Conservation (phyloP, 2,797 vertebrate genomes). For the Mormyrops attenuatus region DNA sequence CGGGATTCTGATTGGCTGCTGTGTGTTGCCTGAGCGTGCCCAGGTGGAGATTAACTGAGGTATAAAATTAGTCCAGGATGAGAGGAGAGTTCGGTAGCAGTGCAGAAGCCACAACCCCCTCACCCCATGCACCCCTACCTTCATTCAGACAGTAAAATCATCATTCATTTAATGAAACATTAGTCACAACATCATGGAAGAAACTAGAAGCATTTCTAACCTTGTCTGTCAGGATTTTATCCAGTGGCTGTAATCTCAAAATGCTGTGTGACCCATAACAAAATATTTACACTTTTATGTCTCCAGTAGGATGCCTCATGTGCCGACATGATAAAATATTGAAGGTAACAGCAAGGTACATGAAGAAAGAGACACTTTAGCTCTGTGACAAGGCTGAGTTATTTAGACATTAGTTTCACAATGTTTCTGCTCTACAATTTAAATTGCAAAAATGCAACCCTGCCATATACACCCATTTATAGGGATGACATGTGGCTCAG, state of each 20-base stretch:
- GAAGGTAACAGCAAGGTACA: neutral
- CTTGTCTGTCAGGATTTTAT: neutral
- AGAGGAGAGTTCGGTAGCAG: neutral
- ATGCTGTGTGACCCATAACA: neutral
- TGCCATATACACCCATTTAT: neutral
- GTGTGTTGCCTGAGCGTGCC: neutral
- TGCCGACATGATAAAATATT: neutral
- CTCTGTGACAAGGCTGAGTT: neutral
- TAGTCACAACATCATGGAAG: neutral
- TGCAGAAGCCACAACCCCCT: neutral
- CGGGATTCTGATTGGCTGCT: neutral
- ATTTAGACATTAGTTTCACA: neutral
- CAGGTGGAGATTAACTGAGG: constrained; percentile 13
- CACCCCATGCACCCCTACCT: neutral
- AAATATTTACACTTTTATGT: neutral
- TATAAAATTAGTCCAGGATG: constrained; percentile 1
- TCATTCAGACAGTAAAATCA: neutral
- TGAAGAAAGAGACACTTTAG: neutral
- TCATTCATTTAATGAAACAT: neutral
- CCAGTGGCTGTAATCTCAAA: neutral
- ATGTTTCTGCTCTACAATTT: neutral
- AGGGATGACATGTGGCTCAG: neutral
- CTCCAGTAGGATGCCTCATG: neutral
- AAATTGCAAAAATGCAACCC: neutral
- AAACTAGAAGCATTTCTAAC: neutral